Evolutionary conservation across 2,113 vertebrate species (phyloP).

Genomic region (Macquaria ambigua): DNA sequence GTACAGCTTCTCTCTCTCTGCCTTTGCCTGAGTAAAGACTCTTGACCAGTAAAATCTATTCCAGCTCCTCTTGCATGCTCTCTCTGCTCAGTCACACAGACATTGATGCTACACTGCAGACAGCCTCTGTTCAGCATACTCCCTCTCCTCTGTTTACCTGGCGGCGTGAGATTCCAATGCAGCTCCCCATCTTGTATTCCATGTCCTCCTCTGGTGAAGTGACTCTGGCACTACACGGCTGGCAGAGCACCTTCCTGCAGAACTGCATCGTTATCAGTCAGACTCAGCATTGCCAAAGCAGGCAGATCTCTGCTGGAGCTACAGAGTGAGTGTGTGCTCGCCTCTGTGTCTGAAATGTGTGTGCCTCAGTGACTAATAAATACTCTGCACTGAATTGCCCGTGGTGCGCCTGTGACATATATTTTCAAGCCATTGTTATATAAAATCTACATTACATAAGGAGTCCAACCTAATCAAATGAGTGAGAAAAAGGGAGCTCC

Average conservation of each 20-base stretch:
- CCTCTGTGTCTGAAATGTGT: conserved; percentile 51
- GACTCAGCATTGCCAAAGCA: conserved; percentile 70
- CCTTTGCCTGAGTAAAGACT: conserved; percentile 27
- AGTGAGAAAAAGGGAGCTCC: conserved; percentile 28
- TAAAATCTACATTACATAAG: conserved; percentile 62
- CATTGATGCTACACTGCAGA: conserved; percentile 22
- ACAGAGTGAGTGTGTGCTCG: conserved; percentile 37
- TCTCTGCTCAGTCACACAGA: background rate
- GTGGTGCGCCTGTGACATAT: conserved; percentile 60
- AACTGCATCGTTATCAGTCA: conserved; percentile 83
- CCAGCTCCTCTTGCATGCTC: background rate
- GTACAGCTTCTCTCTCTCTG: conserved; percentile 35
- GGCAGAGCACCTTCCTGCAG: conserved; percentile 85
- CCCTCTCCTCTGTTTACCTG: conserved; percentile 78
- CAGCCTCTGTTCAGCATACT: conserved; percentile 22
- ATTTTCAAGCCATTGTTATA: conserved; percentile 65
- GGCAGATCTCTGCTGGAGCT: conserved; percentile 60
- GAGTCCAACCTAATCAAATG: conserved; percentile 43
- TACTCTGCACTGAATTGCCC: conserved; percentile 49
- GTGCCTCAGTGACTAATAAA: conserved; percentile 62
- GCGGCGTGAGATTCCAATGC: conserved; percentile 82
- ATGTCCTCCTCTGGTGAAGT: conserved; percentile 86
- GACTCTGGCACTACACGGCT: conserved; percentile 85
- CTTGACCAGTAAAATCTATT: conserved; percentile 7
- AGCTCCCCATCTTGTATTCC: conserved; percentile 88